Evolutionary conservation across 2,797 vertebrate genomes (phyloP), one percentile per base, ranked within the genome.

Genomic region (Basileuterus tristriatus): DNA sequence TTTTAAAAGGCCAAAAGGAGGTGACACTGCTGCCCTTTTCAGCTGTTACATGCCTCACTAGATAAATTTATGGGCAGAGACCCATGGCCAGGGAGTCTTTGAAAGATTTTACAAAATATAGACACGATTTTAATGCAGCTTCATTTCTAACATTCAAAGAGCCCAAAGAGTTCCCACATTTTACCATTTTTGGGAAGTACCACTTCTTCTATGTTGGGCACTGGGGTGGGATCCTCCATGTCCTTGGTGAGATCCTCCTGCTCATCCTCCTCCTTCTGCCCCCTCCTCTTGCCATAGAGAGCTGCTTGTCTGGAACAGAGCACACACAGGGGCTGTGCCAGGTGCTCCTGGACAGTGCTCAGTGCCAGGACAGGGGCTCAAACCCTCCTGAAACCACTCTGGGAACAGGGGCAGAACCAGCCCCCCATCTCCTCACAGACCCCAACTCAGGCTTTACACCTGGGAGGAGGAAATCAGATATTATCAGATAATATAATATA

Each of bases 201-300:
- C 83, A 99, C 99, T 96, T 99, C 99, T 90, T 99, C 99, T 96
- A 99, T 98, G 92, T 99, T 99, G 47, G 99, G 99, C 10, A 99
- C 99, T 5, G 99, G 99, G 1, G 98, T 99, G 22, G 99, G 99
- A 94, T 99, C 99, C 85, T 99, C 99, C 98, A 99, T 98, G 94
- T 99, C 99, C 97, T 99, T 99, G 21, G 98, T 99, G 74, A 99
- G 97, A 91, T 99, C 99, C 94, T 99, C 99, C 92, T 99, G 99
- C 0, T 98, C 98, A 77, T 99, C 99, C 52, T 99, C 99, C 5
- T 99, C 99, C 59, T 98, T 98, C 97, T 99, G 99, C 69, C 98
- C 98, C 62, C 99, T 97, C 29, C 99, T 98, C 50, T 99, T 99
- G 96, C 99, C 99, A 92, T 99, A 99, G 8, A 98, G 96, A 30